Base-by-base conservation (phyloP, 2,888 invertebrate species). In the Rapana venosa region DNA sequence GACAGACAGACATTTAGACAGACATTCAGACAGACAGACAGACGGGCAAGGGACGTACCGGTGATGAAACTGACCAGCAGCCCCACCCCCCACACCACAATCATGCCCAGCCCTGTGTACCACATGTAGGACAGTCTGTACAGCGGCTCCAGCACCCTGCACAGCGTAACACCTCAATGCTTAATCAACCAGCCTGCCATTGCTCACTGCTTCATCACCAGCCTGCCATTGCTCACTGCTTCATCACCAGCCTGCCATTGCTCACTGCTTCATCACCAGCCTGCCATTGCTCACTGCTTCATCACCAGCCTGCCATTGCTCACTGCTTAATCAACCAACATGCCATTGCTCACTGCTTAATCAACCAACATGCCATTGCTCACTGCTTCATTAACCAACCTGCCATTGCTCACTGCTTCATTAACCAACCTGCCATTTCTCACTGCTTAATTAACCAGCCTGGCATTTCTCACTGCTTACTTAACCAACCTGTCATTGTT, bases 51-150 rank as follows among this genome's bases (percentile, higher is more conserved):
- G 4, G 11, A 86, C 89, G 89, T 56, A 93, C 93, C 93, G 89
- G 93, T 93, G 20, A 93, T 87, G 30, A 92, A 91, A 87, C 93
- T 93, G 89, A 92, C 91, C 13, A 91, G 1, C 8, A 93, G 83
- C 5, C 93, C 94, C 0, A 93, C 91, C 0, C 88, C 77, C 87
- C 92, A 90, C 5, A 92, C 90, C 2, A 90, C 56, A 13, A 93
- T n/a, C 58, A 92, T 92, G 11, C 93, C 94, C n/a, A 93, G 85
- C 22, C 93, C 91, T 0, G 94, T 92, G 88, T 93, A 93, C 92
- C 93, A 94, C 88, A 94, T 90, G 87, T 94, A 94, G 17, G 93
- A 93, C 83, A 93, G 70, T 17, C 91, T 87, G 86, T 93, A 93
- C 30, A 93, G 47, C 6, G 88, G 88, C 70, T 88, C 88, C 88